phyloP scores from a whole-genome alignment of 2,113 vertebrate species.

The Phrynocephalus versicolor region DNA sequence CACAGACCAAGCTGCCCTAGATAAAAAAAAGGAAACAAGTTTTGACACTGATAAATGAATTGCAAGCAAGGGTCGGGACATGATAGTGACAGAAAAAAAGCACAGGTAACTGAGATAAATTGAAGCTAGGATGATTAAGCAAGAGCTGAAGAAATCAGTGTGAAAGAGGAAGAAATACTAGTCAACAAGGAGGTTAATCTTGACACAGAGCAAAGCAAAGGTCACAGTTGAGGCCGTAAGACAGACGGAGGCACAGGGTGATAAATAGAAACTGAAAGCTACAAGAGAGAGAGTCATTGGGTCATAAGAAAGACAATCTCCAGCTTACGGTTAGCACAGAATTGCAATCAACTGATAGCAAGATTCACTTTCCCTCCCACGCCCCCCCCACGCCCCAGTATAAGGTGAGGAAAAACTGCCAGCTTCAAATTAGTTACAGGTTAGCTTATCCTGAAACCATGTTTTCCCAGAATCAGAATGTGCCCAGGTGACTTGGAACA shows the following conservation, averaged over 20 bases:
- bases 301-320: not conserved
- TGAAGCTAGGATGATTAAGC: not conserved
- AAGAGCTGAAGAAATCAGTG: not conserved
- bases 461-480: not conserved
- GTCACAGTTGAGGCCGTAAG: no score
- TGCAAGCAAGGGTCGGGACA: not conserved
- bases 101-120: not conserved
- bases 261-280: not conserved
- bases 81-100: not conserved
- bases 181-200: not conserved
- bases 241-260: no score
- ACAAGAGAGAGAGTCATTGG: not conserved
- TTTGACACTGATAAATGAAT: not conserved
- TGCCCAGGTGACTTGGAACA: not conserved
- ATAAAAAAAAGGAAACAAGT: not conserved
- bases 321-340: not conserved
- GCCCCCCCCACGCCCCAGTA: not conserved
- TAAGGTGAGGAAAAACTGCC: not conserved
- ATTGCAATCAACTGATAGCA: not conserved
- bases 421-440: not conserved
- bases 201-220: not conserved
- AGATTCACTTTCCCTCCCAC: not conserved
- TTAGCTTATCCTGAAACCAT: not conserved
- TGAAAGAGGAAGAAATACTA: not conserved
- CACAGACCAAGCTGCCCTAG: not conserved